Evolutionary conservation across 1,140 invertebrate genomes (phyloP), one percentile per base, ranked within the genome.

Genomic region (Coelopa frigida): DNA sequence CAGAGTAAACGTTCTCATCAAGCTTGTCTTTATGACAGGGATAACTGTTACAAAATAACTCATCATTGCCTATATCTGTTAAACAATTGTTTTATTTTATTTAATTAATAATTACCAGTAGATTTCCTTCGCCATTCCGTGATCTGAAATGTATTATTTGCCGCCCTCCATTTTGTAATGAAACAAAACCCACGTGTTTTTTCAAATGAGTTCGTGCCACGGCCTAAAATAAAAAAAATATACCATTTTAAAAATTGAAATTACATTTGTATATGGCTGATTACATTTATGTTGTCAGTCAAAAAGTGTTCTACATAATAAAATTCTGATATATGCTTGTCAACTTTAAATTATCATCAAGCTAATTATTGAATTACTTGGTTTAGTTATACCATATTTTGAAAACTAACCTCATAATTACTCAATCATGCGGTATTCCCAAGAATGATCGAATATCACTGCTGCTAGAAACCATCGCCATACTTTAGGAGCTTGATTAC

Each of bases 241-340:
- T 14, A 24, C 21, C 27, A 23, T 22, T 24, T 26, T 11, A 4
- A 33, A 44, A 18, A 39, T 26, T 1, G 11, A 22, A 33, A 27
- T 17, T 27, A 6, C 32, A 36, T 14, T 12, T 31, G 15, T n/a
- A 20, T 21, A 24, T 29, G 8, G 3, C n/a, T n/a, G n/a, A n/a
- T n/a, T n/a, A n/a, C 23, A n/a, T 15, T 33, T 27, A 23, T 6
- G 14, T 23, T n/a, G n/a, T 49, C 48, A 50, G 48, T 35, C 43
- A 14, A 17, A 41, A 45, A 41, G 22, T 40, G 20, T 35, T 50
- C 43, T 35, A 50, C 43, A 46, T 36, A 29, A 7, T n/a, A 24
- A 36, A 40, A 41, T 50, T 50, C 37, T 15, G 48, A 29, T 46
- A 50, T 50, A 50, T 50, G 43, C 37, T 50, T 50, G 48, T 50